Conservation (phyloP, 2,797 vertebrate species). For the Chloroceryle inda region DNA sequence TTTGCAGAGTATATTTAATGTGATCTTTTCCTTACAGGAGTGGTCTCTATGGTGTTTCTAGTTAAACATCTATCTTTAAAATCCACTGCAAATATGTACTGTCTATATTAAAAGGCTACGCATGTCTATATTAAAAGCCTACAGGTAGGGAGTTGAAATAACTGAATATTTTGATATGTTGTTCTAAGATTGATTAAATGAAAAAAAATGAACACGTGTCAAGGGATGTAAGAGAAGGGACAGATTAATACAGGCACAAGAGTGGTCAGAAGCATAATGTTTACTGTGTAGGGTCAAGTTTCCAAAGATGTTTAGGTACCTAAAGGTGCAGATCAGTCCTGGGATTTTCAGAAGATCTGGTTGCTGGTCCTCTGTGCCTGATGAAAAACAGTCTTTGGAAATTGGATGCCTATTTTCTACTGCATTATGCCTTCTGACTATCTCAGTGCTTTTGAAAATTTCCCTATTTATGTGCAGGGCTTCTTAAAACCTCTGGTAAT, state of each 20-base stretch:
- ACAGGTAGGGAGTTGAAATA: not conserved
- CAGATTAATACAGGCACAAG: not conserved
- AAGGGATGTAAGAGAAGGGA: not conserved
- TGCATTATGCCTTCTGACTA: not conserved
- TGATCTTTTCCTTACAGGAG: constrained; percentile 6
- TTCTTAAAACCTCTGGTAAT: not conserved
- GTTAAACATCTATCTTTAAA: not conserved
- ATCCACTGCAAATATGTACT: not conserved
- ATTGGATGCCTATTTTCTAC: not conserved
- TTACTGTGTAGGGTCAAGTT: not conserved
- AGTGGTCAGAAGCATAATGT: not conserved
- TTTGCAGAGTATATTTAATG: constrained; percentile 2
- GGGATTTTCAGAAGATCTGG: not conserved
- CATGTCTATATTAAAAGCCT: not conserved
- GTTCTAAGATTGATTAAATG: not conserved
- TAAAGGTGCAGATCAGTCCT: not conserved
- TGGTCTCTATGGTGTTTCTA: not conserved
- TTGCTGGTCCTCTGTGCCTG: not conserved
- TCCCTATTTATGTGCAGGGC: not conserved
- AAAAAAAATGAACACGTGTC: not conserved
- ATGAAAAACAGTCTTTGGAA: not conserved
- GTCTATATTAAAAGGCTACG: not conserved
- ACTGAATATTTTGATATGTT: not conserved
- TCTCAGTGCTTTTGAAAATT: not conserved
- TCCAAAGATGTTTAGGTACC: not conserved